Percentiles rank a stretch among this genome's conserved stretches.
These are phyloP conservation scores for Venusia cambrica DNA, from an alignment of 2,888 invertebrate genomes.

Conservation along the genomic window DNA sequence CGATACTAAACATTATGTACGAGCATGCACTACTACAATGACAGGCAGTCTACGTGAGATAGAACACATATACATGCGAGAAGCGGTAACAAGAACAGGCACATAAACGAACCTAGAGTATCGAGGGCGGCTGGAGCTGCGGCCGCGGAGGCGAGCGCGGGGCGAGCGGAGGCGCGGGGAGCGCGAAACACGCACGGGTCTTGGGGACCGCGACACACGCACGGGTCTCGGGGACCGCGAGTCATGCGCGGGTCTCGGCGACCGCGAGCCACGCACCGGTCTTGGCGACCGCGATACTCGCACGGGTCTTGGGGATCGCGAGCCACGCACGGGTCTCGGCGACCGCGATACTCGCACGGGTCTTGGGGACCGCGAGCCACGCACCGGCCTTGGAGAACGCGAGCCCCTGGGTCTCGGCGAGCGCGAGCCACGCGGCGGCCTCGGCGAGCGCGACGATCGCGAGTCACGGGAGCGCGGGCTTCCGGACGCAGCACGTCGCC, in stretches of 20 bases:
- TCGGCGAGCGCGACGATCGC: slow-evolving; percentile 47
- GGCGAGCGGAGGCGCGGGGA: slow-evolving; percentile 42
- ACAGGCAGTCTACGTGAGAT: too few species aligned
- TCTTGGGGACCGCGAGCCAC: slow-evolving; percentile 35
- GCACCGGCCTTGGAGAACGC: slow-evolving; percentile 42
- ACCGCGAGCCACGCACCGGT: slow-evolving; percentile 41
- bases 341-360: slow-evolving; percentile 43
- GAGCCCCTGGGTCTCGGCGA: slow-evolving; percentile 33
- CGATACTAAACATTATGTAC: too few species aligned
- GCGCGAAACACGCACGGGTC: slow-evolving; percentile 35
- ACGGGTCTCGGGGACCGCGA: slow-evolving; percentile 38
- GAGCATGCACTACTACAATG: too few species aligned
- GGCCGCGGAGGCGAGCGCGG: slow-evolving; percentile 54
- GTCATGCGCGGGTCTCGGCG: slow-evolving; percentile 36
- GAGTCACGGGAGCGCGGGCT: slow-evolving; percentile 64
- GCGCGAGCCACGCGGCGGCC: slow-evolving; percentile 41
- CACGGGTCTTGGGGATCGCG: slow-evolving; percentile 43
- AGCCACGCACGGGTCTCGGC: slow-evolving; percentile 32
- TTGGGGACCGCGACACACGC: slow-evolving; percentile 39
- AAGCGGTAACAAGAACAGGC: too few species aligned
- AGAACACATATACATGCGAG: too few species aligned
- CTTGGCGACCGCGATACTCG: slow-evolving; percentile 38
- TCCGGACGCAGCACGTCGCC: slow-evolving; percentile 76
- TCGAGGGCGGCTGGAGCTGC: slow-evolving; percentile 57
- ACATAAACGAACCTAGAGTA: slow-evolving; percentile 71